Evolutionary conservation across 1,140 invertebrate species (phyloP), one percentile per base, ranked within the genome.

Genomic region (Drosophila sproati): DNA sequence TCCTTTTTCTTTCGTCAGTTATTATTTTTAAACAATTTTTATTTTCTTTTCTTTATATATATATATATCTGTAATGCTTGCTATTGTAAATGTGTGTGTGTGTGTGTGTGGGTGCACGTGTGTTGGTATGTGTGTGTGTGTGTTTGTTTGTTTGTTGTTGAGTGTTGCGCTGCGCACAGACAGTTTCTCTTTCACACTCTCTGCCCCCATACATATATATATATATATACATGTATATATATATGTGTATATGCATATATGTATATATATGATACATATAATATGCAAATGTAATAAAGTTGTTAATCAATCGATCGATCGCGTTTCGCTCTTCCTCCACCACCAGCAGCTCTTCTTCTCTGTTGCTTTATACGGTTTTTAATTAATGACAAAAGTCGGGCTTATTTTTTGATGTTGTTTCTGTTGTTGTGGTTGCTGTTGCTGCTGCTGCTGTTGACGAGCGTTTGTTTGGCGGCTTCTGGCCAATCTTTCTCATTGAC

Each of bases 151-250:
- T 57, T 29, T 62, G 39, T 29, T 41, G 31, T 35, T 63, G 55
- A 71, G 41, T 83, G 77, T 83, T 80, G 78, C 78, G 83, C 83
- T 87, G 83, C 83, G 70, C 77, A 87, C 83, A 87, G 83, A 87
- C 83, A 88, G 80, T 78, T 88, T 88, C 80, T 88, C 83, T 80
- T 87, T 89, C 80, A 82, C 79, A 87, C 80, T 88, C 88, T 77
- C 80, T 88, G 85, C 68, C 87, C 63, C 83, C 69, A 82, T 86
- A 85, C 73, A 77, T 64, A 78, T 56, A 63, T 54, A 60, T 54
- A 60, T 64, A 55, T 57, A 59, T 70, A 59, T 55, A 56, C 41
- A 63, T 52, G 43, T 48, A 35, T 80, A 75, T 80, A 75, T 72
- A 74, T 59, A 67, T 70, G 39, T 34, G 57, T 52, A 73, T 80